A percentile compares a stretch with the other conserved stretches of the same genome.
Evolutionary conservation across 2,797 vertebrate genomes (phyloP).

Genomic region (Chelidonichthys spinosus): DNA sequence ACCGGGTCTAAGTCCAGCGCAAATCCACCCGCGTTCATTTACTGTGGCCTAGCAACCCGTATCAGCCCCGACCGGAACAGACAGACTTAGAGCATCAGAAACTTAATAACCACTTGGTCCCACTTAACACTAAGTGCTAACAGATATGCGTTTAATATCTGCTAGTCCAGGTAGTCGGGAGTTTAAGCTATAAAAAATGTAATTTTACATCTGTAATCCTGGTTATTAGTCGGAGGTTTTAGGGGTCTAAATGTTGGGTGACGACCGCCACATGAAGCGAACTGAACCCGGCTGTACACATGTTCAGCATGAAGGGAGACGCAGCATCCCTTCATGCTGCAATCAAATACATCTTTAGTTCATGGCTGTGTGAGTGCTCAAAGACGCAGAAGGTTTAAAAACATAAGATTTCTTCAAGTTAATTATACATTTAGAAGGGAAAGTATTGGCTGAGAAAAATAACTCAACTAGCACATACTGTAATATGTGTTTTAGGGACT

Average conservation of each 20-base stretch:
- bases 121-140: conserved; percentile 85
- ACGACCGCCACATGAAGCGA: conserved; percentile 69
- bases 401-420: neutral
- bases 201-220: conserved; percentile 85
- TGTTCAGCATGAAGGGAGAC: conserved; percentile 26
- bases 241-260: conserved; percentile 72
- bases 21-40: conserved; percentile 77
- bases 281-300: conserved; percentile 40
- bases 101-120: conserved; percentile 84
- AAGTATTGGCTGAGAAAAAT: neutral
- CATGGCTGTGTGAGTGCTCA: neutral
- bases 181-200: conserved; percentile 82
- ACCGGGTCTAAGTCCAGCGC: conserved; percentile 77
- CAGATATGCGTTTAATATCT: conserved; percentile 85
- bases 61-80: conserved; percentile 78
- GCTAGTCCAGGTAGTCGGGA: conserved; percentile 78
- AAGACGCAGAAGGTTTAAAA: neutral
- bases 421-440: neutral
- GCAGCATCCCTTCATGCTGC: conserved; percentile 12
- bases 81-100: conserved; percentile 81
- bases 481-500: conserved; percentile 13
- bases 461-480: neutral
- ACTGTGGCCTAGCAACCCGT: conserved; percentile 71
- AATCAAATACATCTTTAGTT: neutral
- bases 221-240: conserved; percentile 84